phyloP scores from a whole-genome alignment of 2,113 vertebrate species.

The Phaetusa simplex region DNA sequence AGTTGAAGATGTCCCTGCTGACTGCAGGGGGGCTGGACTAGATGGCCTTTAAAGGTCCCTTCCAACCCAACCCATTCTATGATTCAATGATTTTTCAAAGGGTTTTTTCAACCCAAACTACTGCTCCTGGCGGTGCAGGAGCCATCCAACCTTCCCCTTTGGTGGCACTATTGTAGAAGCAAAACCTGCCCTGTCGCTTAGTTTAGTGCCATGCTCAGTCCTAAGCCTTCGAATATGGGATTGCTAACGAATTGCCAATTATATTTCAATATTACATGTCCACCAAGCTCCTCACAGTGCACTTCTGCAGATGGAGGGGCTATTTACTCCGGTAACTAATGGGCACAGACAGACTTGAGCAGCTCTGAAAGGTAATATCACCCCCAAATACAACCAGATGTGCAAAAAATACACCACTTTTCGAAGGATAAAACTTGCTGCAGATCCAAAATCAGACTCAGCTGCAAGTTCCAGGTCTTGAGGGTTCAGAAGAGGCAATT shows the following conservation, averaged over 20 bases:
- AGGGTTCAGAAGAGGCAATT: neutral
- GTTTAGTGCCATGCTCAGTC: neutral
- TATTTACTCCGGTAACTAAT: neutral
- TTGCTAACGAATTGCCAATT: neutral
- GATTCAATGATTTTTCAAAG: neutral
- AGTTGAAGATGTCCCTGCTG: too few relatives aligned
- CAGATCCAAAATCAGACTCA: neutral
- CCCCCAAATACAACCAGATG: conserved; percentile 39
- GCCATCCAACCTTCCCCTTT: neutral
- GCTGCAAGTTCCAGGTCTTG: neutral
- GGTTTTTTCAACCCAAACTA: neutral
- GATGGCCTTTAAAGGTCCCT: too few relatives aligned
- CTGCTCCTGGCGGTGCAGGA: neutral
- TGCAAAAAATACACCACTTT: neutral
- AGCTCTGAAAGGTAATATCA: neutral
- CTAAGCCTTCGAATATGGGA: neutral
- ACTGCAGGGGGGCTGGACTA: too few relatives aligned
- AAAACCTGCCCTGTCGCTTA: neutral
- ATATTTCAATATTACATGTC: neutral
- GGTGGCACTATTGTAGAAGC: neutral
- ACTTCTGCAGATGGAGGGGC: neutral
- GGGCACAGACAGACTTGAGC: neutral
- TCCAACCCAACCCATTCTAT: too few relatives aligned
- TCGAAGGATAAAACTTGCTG: neutral
- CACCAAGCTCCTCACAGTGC: neutral